These are phyloP conservation scores for Apostichopus leukothele DNA, from an alignment of 53 echinoderm and acorn worm genomes.

Conservation along the genomic window DNA sequence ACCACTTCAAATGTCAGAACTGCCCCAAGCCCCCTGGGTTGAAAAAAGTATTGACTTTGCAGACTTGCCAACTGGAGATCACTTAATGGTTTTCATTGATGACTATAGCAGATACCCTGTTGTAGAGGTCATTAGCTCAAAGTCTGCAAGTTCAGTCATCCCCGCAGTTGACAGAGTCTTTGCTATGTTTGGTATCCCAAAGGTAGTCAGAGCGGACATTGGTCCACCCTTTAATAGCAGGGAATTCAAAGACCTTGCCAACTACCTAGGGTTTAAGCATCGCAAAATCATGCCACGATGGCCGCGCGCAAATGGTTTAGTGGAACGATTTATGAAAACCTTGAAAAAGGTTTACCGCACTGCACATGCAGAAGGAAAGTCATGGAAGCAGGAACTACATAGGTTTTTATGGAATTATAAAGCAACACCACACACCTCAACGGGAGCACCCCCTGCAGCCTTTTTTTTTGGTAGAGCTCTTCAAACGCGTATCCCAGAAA, in stretches of 20 bases:
- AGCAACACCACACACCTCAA: constrained; percentile 53
- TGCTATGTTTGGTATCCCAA: constrained; percentile 42
- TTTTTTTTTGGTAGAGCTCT: no score
- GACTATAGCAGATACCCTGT: constrained; percentile 46
- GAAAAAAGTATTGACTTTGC: no score
- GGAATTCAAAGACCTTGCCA: constrained; percentile 54
- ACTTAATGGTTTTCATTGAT: constrained; percentile 48
- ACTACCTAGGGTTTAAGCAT: constrained; percentile 66
- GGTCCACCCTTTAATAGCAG: constrained; percentile 60
- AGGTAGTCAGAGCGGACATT: constrained; percentile 33
- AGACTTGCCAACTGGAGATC: constrained; percentile 29
- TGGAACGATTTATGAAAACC: constrained; percentile 57
- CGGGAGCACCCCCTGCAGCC: background rate
- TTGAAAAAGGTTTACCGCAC: background rate
- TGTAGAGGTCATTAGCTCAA: constrained; percentile 49
- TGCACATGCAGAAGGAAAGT: constrained; percentile 18
- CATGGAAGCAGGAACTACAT: constrained; percentile 32
- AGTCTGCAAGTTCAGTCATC: constrained; percentile 42
- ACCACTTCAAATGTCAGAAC: constrained; percentile 53
- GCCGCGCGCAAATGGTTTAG: constrained; percentile 74
- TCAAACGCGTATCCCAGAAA: no score
- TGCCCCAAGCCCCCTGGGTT: constrained; percentile 45
- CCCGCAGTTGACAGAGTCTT: constrained; percentile 46
- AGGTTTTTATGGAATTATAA: constrained; percentile 50
- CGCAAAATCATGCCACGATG: constrained; percentile 61